phyloP scores from a whole-genome alignment of 2,888 invertebrate genomes.

The Taphrorychus bicolor region DNA sequence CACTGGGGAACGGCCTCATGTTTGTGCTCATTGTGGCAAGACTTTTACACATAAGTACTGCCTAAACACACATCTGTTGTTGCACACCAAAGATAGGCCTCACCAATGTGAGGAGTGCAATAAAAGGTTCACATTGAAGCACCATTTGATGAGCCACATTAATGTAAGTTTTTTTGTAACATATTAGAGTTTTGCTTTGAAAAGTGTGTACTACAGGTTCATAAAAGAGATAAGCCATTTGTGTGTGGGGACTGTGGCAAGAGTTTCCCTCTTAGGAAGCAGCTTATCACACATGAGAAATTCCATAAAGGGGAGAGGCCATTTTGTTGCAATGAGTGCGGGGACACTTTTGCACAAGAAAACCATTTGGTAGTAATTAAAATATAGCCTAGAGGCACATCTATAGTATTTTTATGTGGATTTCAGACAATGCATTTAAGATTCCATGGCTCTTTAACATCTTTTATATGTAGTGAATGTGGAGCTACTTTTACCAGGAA shows the following conservation, averaged over 20 bases:
- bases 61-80: slow-evolving; percentile 79
- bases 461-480: slow-evolving; percentile 93
- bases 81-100: slow-evolving; percentile 82
- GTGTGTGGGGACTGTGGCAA: slow-evolving; percentile 84
- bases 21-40: slow-evolving; percentile 81
- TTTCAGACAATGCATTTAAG: slow-evolving; percentile 80
- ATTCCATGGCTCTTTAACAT: slow-evolving; percentile 95
- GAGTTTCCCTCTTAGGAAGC: slow-evolving; percentile 81
- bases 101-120: slow-evolving; percentile 86
- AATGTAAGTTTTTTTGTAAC: slow-evolving; percentile 63
- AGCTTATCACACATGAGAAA: slow-evolving; percentile 84
- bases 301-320: slow-evolving; percentile 87
- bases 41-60: slow-evolving; percentile 85
- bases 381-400: not conserved
- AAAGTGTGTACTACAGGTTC: slow-evolving; percentile 62
- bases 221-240: slow-evolving; percentile 82
- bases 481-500: slow-evolving; percentile 84
- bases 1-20: slow-evolving; percentile 80
- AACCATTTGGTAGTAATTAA: slow-evolving; percentile 71
- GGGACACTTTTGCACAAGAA: slow-evolving; percentile 90
- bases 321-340: slow-evolving; percentile 87
- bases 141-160: slow-evolving; percentile 82
- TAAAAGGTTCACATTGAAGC: slow-evolving; percentile 85
- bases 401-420: no score
- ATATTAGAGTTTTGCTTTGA: not conserved